Conservation (phyloP, 1,140 invertebrate species). For the Sinella curviseta region DNA sequence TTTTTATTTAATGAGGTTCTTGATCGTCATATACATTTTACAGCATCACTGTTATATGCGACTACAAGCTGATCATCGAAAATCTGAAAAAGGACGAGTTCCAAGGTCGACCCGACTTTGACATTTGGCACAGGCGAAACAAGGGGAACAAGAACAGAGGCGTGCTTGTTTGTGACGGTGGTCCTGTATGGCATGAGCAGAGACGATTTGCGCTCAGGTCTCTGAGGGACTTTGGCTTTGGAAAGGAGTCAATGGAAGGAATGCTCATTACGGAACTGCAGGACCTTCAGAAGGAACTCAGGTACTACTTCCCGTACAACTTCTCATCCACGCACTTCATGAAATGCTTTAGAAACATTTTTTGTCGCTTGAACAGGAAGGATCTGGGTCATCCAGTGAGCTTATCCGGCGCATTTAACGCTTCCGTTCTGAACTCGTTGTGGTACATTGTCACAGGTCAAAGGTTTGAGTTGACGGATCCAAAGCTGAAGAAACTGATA, state of each 20-base stretch:
- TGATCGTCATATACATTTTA: neutral
- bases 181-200: conserved; percentile 77
- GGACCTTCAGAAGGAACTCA: neutral
- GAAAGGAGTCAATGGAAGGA: conserved; percentile 16
- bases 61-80: neutral
- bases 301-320: too few relatives aligned
- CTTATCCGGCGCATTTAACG: conserved; percentile 28
- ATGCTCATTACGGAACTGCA: neutral
- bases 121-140: neutral
- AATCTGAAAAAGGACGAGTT: conserved; percentile 12
- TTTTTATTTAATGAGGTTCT: neutral
- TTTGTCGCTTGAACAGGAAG: conserved; percentile 25
- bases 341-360: too few relatives aligned
- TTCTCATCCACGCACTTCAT: too few relatives aligned
- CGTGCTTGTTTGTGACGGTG: conserved; percentile 71
- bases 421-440: conserved; percentile 39
- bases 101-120: conserved; percentile 16
- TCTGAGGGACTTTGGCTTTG: conserved; percentile 3
- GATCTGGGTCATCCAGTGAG: conserved; percentile 18
- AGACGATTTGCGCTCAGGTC: conserved; percentile 53
- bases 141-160: conserved; percentile 51
- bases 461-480: conserved; percentile 39
- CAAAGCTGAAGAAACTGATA: conserved; percentile 6
- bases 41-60: neutral
- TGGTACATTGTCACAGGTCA: conserved; percentile 41